These are phyloP conservation scores for Drosophila rubida DNA, from an alignment of 2,888 invertebrate genomes.

Conservation along the genomic window DNA sequence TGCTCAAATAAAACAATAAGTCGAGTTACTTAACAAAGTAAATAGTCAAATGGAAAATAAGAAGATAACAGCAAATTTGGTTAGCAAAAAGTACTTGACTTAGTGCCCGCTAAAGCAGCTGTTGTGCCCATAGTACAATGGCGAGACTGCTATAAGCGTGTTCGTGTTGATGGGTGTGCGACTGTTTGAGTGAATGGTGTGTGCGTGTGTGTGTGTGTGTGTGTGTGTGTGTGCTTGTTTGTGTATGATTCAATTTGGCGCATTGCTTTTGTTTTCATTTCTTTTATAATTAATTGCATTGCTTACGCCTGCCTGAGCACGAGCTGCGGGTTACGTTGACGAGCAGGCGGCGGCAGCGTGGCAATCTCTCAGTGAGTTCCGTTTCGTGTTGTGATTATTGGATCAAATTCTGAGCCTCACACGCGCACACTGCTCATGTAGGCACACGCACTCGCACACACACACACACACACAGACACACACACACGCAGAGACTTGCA, in stretches of 20 bases:
- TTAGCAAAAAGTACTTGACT: no score
- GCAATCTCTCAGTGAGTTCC: conserved; percentile 7
- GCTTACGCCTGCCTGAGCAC: conserved; percentile 67
- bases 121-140: no score
- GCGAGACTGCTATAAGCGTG: not conserved
- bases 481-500: not conserved
- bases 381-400: conserved; percentile 64
- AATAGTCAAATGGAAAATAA: no score
- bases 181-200: not conserved
- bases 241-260: conserved; percentile 67
- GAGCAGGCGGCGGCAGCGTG: not conserved
- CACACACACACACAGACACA: conserved; percentile 10
- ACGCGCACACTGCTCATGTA: conserved; percentile 17
- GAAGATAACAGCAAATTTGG: no score
- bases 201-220: conserved; percentile 32
- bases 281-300: conserved; percentile 78
- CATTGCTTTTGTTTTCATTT: conserved; percentile 74
- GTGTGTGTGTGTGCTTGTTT: not conserved
- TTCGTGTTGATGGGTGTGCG: not conserved
- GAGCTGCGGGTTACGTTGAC: conserved; percentile 31
- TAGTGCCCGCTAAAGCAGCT: no score
- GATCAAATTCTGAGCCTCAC: conserved; percentile 59
- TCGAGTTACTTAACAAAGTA: no score
- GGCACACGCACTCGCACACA: not conserved
- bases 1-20: no score